phyloP scores from a whole-genome alignment of 1,140 invertebrate species.

The Polypedilum pembai region DNA sequence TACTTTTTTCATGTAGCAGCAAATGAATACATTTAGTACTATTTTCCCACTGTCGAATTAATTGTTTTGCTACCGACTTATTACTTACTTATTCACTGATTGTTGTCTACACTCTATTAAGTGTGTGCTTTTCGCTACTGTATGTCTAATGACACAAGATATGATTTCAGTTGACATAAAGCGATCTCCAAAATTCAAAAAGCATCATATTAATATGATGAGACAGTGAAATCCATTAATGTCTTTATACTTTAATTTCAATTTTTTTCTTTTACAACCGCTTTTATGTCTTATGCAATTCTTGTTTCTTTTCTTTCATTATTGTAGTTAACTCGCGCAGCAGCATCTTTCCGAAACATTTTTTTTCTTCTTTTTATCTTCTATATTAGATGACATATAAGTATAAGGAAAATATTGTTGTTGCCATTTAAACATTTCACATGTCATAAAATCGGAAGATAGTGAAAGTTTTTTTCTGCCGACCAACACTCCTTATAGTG shows the following conservation, averaged over 20 bases:
- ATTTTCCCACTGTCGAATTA: background rate
- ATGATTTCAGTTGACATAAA: too few species aligned
- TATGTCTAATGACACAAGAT: too few species aligned
- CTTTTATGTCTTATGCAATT: constrained; percentile 2
- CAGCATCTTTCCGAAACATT: background rate
- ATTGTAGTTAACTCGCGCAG: background rate
- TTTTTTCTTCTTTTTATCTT: background rate
- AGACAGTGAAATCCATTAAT: too few species aligned
- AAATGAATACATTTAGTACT: background rate
- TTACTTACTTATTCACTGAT: too few species aligned
- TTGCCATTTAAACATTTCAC: background rate
- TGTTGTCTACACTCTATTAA: too few species aligned
- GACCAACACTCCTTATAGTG: background rate
- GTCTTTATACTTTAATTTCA: too few species aligned
- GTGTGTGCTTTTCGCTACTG: too few species aligned
- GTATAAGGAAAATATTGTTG: background rate
- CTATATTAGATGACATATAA: background rate
- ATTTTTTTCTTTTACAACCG: too few species aligned
- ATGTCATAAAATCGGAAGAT: background rate
- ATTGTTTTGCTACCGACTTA: background rate
- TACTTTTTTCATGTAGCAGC: background rate
- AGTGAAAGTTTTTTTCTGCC: background rate
- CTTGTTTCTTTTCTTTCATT: background rate
- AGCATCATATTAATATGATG: too few species aligned
- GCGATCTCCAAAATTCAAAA: too few species aligned